Evolutionary conservation across 2,113 vertebrate genomes (phyloP).

Genomic region (Diphyllodes magnificus): DNA sequence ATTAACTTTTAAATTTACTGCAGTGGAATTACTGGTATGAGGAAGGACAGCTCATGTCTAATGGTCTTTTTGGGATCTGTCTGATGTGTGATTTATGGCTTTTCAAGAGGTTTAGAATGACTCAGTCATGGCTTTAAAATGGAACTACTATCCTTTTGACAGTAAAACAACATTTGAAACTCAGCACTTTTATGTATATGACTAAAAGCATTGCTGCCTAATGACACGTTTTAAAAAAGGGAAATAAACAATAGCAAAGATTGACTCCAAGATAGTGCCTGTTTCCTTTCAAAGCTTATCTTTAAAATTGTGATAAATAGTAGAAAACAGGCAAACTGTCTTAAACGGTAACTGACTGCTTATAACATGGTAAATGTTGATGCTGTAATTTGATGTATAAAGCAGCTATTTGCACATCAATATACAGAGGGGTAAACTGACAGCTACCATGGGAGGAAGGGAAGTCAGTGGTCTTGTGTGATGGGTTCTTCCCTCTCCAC

Average conservation of each 20-base stretch:
- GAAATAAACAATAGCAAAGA: not conserved
- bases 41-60: not conserved
- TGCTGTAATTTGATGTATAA: not conserved
- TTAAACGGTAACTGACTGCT: not conserved
- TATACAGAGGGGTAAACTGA: not conserved
- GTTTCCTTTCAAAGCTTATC: not conserved
- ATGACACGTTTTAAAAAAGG: not conserved
- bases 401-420: not conserved
- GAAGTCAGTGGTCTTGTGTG: not conserved
- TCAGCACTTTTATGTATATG: not conserved
- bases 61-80: conserved; percentile 50
- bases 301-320: not conserved
- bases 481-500: not conserved
- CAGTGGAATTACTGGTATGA: conserved; percentile 28
- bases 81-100: not conserved
- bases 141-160: conserved; percentile 7
- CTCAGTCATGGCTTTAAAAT: conserved; percentile 4
- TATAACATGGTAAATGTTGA: not conserved
- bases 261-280: not conserved
- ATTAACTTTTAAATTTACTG: conserved; percentile 45
- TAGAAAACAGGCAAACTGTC: not conserved
- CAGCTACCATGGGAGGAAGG: not conserved
- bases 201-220: conserved; percentile 32
- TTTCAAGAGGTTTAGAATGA: conserved; percentile 12
- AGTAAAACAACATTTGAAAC: conserved; percentile 7